phyloP scores from a whole-genome alignment of 2,113 vertebrate species.

The Cyprinodon tularosa region DNA sequence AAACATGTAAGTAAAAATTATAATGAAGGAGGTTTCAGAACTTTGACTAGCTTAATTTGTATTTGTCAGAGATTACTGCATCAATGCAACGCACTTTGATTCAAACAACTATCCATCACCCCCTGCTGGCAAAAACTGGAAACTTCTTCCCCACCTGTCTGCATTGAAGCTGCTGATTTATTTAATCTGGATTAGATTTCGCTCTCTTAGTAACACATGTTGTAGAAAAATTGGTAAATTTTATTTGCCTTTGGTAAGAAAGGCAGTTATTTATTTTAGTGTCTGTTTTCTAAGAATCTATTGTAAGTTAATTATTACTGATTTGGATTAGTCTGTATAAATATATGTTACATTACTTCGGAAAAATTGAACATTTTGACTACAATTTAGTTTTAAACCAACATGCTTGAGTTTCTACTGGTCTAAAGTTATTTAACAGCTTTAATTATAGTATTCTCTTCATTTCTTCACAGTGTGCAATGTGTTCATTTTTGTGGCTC shows the following conservation, averaged over 20 bases:
- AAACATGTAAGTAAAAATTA: not conserved
- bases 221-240: too few species aligned
- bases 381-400: not conserved
- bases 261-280: not conserved
- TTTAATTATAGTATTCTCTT: constrained; percentile 13
- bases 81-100: not conserved
- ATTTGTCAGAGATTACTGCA: not conserved
- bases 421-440: too few species aligned
- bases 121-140: not conserved
- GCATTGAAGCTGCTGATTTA: too few species aligned
- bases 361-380: not conserved
- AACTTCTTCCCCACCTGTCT: not conserved
- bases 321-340: not conserved
- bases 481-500: constrained; percentile 80
- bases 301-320: not conserved
- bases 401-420: not conserved
- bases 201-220: too few species aligned
- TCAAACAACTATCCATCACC: not conserved
- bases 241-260: too few species aligned
- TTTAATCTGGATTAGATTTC: too few species aligned
- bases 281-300: not conserved
- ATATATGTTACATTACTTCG: not conserved
- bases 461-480: constrained; percentile 81
- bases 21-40: not conserved
- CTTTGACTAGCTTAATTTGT: not conserved